Evolutionary conservation across 1,140 invertebrate genomes (phyloP).

Genomic region (Drosophila melanica): DNA sequence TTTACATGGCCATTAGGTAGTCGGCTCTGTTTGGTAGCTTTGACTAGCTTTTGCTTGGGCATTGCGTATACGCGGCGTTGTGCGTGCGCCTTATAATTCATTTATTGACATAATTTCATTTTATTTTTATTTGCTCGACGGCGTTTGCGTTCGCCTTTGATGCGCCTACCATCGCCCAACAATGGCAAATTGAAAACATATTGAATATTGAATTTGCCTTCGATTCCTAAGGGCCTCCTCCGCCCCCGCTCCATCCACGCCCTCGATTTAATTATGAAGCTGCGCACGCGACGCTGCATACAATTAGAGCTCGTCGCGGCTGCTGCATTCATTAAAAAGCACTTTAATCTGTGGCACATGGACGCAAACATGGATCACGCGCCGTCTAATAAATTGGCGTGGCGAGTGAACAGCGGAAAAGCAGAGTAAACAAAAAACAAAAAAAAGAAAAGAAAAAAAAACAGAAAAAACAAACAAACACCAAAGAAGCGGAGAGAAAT

Average conservation of each 20-base stretch:
- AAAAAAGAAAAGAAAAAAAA: neutral
- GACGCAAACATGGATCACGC: slow-evolving; percentile 66
- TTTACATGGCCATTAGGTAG: slow-evolving; percentile 75
- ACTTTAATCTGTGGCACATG: slow-evolving; percentile 62
- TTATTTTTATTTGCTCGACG: slow-evolving; percentile 80
- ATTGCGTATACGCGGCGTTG: slow-evolving; percentile 66
- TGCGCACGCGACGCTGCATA: slow-evolving; percentile 55
- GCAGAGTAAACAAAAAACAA: slow-evolving; percentile 24
- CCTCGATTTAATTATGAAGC: slow-evolving; percentile 60
- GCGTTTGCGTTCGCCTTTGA: slow-evolving; percentile 69
- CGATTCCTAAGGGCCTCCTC: neutral
- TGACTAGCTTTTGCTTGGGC: slow-evolving; percentile 68
- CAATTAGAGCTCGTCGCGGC: slow-evolving; percentile 48
- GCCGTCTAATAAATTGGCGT: slow-evolving; percentile 71
- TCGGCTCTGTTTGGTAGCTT: slow-evolving; percentile 48
- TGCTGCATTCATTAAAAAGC: slow-evolving; percentile 71
- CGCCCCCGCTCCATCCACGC: neutral
- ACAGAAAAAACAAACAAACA: neutral
- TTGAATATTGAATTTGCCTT: slow-evolving; percentile 65
- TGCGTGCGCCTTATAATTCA: slow-evolving; percentile 77
- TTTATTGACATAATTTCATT: slow-evolving; percentile 80
- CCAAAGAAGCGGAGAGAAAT: slow-evolving; percentile 1
- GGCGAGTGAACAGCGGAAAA: slow-evolving; percentile 52
- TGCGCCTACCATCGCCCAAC: slow-evolving; percentile 26
- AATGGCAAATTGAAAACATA: slow-evolving; percentile 76